phyloP scores from a whole-genome alignment of 2,113 vertebrate species.

The Plecturocebus donacophilus region DNA sequence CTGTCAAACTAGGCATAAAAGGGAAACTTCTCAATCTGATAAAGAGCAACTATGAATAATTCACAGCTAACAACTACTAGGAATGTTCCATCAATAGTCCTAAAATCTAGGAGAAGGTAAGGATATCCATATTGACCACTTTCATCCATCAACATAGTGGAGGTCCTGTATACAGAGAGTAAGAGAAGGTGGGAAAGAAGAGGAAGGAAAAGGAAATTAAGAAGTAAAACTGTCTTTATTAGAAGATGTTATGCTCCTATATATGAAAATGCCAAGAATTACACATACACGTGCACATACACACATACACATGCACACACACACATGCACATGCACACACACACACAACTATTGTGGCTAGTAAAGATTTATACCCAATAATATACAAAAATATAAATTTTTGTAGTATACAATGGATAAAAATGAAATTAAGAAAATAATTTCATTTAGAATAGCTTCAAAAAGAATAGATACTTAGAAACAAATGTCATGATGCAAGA shows the following conservation, averaged over 20 bases:
- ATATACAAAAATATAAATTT: not conserved
- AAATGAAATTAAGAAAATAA: not conserved
- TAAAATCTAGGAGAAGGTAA: not conserved
- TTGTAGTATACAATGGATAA: not conserved
- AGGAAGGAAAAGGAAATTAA: not conserved
- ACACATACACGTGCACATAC: not conserved
- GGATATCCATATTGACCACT: not conserved
- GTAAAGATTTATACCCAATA: not conserved
- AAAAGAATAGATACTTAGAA: not conserved
- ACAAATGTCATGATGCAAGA: not conserved
- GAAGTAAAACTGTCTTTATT: not conserved
- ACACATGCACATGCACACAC: not conserved
- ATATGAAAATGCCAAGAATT: not conserved
- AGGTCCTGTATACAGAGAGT: no score
- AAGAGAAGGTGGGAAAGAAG: no score
- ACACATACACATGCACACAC: not conserved
- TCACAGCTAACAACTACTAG: not conserved
- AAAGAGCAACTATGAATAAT: not conserved
- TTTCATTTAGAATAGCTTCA: not conserved
- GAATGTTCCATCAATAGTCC: not conserved
- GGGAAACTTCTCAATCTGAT: not conserved
- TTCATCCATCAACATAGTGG: not conserved
- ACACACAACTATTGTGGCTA: not conserved
- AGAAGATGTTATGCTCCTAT: not conserved
- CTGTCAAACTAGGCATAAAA: not conserved